Evolutionary conservation across 2,113 vertebrate genomes (phyloP).

Genomic region (Lanius collurio): DNA sequence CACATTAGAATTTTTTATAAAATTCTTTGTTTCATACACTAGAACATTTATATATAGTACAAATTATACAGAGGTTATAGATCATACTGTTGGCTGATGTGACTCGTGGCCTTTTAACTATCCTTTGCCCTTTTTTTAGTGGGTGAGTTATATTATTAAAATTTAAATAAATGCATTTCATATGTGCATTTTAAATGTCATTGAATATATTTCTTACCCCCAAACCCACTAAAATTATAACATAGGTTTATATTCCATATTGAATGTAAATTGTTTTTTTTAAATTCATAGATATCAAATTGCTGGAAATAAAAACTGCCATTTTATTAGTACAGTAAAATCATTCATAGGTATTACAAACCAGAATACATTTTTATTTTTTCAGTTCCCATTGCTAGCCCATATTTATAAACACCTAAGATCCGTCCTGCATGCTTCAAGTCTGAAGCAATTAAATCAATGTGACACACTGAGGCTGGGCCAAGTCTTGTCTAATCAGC

Average conservation of each 20-base stretch:
- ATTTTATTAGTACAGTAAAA: neutral
- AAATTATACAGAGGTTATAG: neutral
- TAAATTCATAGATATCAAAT: neutral
- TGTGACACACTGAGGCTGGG: neutral
- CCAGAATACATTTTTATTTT: neutral
- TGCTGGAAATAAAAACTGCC: neutral
- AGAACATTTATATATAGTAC: neutral
- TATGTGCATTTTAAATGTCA: neutral
- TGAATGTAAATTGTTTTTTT: neutral
- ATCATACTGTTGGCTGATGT: neutral
- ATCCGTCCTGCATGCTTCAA: neutral
- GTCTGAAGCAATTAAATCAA: constrained; percentile 27
- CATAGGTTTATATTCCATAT: neutral
- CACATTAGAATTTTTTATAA: neutral
- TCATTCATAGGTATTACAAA: neutral
- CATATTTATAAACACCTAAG: constrained; percentile 15
- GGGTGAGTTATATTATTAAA: neutral
- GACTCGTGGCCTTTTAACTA: neutral
- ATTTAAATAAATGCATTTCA: neutral
- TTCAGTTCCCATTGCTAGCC: neutral
- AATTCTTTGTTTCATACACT: neutral
- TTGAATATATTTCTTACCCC: neutral
- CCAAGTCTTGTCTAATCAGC: constrained; percentile 42
- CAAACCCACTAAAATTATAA: neutral
- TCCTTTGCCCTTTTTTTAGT: neutral